These are phyloP conservation scores for Triplophysa tibetana DNA, from an alignment of 2,113 vertebrate species.

Conservation along the genomic window DNA sequence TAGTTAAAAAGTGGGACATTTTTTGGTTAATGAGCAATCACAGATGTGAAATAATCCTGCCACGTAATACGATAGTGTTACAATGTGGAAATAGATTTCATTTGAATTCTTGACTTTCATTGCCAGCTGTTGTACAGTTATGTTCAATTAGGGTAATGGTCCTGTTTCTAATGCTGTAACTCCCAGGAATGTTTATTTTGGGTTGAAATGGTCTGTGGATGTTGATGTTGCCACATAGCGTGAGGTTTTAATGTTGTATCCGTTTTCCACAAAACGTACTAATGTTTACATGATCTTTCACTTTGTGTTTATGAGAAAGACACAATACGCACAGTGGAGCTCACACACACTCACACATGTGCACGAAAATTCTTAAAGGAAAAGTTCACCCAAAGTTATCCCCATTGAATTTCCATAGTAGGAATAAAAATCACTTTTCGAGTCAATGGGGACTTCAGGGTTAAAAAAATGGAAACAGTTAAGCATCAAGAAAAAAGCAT, in stretches of 20 bases:
- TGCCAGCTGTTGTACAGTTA: slow-evolving; percentile 24
- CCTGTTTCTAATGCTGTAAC: slow-evolving; percentile 9
- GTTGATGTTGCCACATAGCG: slow-evolving; percentile 2
- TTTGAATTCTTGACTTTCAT: neutral
- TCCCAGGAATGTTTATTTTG: slow-evolving; percentile 22
- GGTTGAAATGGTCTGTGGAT: slow-evolving; percentile 24
- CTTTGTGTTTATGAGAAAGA: neutral
- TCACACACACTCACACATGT: no score
- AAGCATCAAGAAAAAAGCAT: no score
- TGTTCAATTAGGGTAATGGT: slow-evolving; percentile 17
- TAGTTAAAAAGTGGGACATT: neutral
- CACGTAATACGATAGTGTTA: neutral
- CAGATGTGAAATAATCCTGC: neutral
- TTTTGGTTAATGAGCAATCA: neutral
- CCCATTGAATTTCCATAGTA: no score
- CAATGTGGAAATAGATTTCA: neutral
- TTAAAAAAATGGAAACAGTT: no score
- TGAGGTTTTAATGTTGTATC: neutral
- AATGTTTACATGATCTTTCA: slow-evolving; percentile 36
- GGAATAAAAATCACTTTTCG: no score
- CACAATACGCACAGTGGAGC: neutral
- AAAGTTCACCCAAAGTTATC: no score
- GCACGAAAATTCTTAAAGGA: neutral
- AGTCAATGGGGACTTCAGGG: no score
- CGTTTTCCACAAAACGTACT: slow-evolving; percentile 33